Conservation (phyloP, 2,888 invertebrate species). For the Halictus quadricinctus region DNA sequence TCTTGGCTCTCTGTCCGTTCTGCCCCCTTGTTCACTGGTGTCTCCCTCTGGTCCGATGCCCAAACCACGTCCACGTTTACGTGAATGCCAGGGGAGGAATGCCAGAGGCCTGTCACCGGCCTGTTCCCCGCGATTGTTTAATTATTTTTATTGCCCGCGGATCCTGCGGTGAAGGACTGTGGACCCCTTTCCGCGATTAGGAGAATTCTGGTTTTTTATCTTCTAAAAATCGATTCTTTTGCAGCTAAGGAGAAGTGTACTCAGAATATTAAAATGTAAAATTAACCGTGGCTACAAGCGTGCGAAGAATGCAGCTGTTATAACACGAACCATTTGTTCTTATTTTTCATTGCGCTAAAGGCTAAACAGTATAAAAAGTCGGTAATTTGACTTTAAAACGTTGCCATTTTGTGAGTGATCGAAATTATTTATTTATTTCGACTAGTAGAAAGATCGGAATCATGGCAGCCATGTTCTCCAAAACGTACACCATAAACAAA, state of each 20-base stretch:
- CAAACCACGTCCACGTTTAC: constrained; percentile 53
- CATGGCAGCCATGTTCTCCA: background rate
- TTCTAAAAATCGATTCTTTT: background rate
- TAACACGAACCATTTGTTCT: too few species aligned
- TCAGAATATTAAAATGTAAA: too few species aligned
- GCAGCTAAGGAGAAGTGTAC: background rate
- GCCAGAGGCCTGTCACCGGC: constrained; percentile 50
- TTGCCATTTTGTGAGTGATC: background rate
- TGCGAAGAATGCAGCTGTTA: too few species aligned
- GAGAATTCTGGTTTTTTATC: background rate
- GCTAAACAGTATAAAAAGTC: background rate
- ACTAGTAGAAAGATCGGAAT: background rate
- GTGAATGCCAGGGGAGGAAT: constrained; percentile 51
- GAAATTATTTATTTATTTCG: background rate
- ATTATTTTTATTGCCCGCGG: constrained; percentile 68
- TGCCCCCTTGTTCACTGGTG: constrained; percentile 8
- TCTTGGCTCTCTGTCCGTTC: constrained; percentile 26
- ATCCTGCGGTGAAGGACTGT: background rate
- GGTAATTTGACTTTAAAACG: background rate
- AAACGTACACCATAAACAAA: background rate
- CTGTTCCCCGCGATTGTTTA: constrained; percentile 52
- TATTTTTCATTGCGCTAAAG: too few species aligned
- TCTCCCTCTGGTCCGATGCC: constrained; percentile 27
- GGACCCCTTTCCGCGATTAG: constrained; percentile 30
- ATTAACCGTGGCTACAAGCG: too few species aligned